Evolutionary conservation across 2,113 vertebrate genomes (phyloP).

Genomic region (Ranitomeya variabilis): DNA sequence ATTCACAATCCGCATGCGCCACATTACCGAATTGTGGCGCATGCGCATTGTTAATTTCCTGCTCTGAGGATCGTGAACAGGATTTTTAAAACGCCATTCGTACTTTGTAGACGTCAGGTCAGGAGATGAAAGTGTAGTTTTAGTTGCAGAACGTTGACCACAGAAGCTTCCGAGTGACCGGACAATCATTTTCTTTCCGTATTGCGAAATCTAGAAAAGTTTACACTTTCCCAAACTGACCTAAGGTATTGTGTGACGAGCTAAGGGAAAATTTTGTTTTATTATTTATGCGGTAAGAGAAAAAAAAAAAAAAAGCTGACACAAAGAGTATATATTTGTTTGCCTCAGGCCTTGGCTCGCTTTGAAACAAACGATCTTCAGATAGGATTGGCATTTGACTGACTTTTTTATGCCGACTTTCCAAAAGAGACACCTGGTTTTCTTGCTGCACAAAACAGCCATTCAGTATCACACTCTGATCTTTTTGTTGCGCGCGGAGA

Average conservation of each 20-base stretch:
- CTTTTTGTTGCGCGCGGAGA: slow-evolving; percentile 69
- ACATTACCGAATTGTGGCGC: no score
- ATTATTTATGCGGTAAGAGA: slow-evolving; percentile 30
- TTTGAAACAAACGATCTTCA: slow-evolving; percentile 72
- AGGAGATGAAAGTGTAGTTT: neutral
- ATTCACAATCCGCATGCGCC: no score
- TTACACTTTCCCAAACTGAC: slow-evolving; percentile 25
- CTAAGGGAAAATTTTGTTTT: slow-evolving; percentile 34
- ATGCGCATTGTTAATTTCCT: no score
- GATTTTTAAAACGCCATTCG: no score
- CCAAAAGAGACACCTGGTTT: slow-evolving; percentile 71
- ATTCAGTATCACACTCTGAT: slow-evolving; percentile 65
- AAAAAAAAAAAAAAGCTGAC: slow-evolving; percentile 55
- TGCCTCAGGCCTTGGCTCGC: slow-evolving; percentile 70
- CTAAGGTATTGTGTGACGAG: slow-evolving; percentile 10
- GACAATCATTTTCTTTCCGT: neutral
- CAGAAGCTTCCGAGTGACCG: neutral
- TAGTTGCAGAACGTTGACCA: neutral
- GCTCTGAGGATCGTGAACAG: no score
- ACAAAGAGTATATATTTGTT: slow-evolving; percentile 65
- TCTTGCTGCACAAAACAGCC: slow-evolving; percentile 65
- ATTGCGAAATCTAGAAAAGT: slow-evolving; percentile 13
- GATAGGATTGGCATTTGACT: slow-evolving; percentile 73
- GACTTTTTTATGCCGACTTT: slow-evolving; percentile 67
- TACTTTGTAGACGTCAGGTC: no score